A percentile compares a stretch with the other conserved stretches of the same genome.
phyloP scores from a whole-genome alignment of 2,113 vertebrate species.

The Tamias sibiricus region DNA sequence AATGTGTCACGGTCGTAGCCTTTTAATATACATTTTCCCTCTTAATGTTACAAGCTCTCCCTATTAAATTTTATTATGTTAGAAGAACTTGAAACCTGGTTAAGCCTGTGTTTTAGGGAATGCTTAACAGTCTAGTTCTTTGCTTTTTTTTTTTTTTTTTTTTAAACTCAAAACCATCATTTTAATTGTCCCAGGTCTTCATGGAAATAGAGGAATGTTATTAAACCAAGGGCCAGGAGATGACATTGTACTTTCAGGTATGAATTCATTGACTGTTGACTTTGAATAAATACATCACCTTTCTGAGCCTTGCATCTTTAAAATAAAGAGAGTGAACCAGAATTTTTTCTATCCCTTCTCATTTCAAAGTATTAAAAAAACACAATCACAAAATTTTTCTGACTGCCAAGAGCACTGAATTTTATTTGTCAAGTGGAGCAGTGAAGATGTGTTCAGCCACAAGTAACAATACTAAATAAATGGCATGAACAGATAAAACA shows the following conservation, averaged over 20 bases:
- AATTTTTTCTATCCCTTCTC: not conserved
- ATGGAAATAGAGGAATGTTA: not conserved
- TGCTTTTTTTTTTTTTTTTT: not conserved
- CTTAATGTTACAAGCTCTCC: conserved; percentile 52
- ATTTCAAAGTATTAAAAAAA: not conserved
- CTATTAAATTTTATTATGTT: conserved; percentile 45
- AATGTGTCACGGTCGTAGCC: not conserved
- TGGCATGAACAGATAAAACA: not conserved
- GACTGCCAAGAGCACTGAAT: not conserved
- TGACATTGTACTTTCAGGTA: not conserved
- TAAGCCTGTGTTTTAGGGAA: not conserved
- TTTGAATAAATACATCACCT: not conserved
- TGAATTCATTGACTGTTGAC: not conserved
- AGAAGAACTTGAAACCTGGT: conserved; percentile 51
- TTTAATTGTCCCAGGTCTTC: not conserved
- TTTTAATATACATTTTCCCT: conserved; percentile 62
- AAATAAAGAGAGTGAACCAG: not conserved
- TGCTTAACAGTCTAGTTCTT: not conserved
- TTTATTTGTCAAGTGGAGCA: not conserved
- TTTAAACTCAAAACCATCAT: not conserved
- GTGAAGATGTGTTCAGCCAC: not conserved
- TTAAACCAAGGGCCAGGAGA: not conserved
- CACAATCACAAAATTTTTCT: not conserved
- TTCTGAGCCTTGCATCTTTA: not conserved
- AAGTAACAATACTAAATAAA: not conserved